These are phyloP conservation scores for Halictus ligatus DNA, from an alignment of 2,888 invertebrate genomes.

Conservation along the genomic window DNA sequence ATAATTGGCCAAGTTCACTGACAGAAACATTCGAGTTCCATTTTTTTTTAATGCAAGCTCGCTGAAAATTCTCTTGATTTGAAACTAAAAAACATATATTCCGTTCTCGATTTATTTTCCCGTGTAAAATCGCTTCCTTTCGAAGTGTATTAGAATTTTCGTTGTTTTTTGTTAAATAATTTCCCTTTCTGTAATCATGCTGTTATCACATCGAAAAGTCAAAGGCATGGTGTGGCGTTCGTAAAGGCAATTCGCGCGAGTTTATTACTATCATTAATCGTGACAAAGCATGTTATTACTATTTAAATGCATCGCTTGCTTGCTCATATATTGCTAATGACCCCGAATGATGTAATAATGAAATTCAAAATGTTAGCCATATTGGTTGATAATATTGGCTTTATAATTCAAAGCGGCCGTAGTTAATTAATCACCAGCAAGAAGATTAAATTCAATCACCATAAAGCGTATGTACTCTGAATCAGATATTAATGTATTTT, in stretches of 20 bases:
- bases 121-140: background rate
- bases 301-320: background rate
- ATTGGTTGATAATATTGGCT: background rate
- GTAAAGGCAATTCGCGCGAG: background rate
- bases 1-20: background rate
- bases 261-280: background rate
- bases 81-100: background rate
- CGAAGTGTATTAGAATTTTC: background rate
- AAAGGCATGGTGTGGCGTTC: background rate
- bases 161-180: background rate
- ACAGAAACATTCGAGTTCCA: background rate
- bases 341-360: background rate
- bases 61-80: background rate
- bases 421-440: background rate
- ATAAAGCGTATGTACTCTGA: background rate
- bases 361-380: background rate
- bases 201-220: background rate
- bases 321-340: background rate
- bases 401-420: background rate
- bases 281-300: constrained; percentile 6
- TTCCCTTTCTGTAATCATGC: background rate
- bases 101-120: background rate
- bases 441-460: background rate
- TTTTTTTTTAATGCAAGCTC: background rate
- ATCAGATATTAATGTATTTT: background rate